Percentiles rank a stretch among this genome's conserved stretches.
These are phyloP conservation scores for Euschistus heros DNA, from an alignment of 1,140 invertebrate genomes.

Conservation along the genomic window DNA sequence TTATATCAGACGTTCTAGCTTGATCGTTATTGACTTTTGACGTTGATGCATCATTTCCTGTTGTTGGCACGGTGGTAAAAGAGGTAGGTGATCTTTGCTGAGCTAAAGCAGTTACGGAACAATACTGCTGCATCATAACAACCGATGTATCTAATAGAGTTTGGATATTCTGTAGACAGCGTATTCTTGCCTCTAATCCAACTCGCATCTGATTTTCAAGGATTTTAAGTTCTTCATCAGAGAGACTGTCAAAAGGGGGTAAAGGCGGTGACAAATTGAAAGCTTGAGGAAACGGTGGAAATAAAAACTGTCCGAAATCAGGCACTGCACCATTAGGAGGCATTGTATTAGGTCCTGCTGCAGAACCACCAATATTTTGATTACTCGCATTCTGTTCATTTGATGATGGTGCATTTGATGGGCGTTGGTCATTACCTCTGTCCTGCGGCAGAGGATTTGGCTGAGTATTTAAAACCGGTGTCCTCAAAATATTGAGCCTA, in stretches of 20 bases:
- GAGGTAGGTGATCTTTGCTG: too few species aligned
- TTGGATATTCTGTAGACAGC: background rate
- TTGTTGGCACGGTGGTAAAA: too few species aligned
- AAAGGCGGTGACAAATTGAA: background rate
- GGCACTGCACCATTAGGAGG: background rate
- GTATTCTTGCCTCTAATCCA: background rate
- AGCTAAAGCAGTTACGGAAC: too few species aligned
- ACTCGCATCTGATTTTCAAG: background rate
- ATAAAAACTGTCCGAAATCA: background rate
- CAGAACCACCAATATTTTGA: background rate
- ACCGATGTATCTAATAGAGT: background rate
- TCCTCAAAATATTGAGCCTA: conserved; percentile 2
- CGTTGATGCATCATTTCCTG: too few species aligned
- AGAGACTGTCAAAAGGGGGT: background rate
- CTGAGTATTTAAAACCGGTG: background rate
- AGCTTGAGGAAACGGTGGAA: background rate
- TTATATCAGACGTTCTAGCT: too few species aligned
- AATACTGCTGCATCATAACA: conserved; percentile 7
- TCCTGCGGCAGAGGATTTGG: background rate
- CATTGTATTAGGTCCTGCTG: background rate
- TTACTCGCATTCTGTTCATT: background rate
- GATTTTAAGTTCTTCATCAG: background rate
- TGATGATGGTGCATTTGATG: background rate
- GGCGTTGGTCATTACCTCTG: background rate
- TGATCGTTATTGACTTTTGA: too few species aligned